phyloP scores from a whole-genome alignment of 2,113 vertebrate species.

The Mus pahari region DNA sequence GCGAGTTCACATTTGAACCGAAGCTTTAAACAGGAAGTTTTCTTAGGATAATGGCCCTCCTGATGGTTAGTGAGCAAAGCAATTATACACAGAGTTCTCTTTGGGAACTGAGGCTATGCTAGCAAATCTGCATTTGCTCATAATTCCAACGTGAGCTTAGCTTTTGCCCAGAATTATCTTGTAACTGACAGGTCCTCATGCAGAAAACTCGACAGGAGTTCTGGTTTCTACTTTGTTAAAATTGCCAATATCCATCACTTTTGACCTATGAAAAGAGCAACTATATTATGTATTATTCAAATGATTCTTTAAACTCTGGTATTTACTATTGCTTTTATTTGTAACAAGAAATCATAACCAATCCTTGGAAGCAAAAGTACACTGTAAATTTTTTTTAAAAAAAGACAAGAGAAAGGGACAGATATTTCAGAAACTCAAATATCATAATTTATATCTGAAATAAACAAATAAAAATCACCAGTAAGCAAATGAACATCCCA shows the following conservation, averaged over 20 bases:
- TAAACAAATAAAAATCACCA: slow-evolving; percentile 13
- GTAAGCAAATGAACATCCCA: slow-evolving; percentile 2
- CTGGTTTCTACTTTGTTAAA: slow-evolving; percentile 29
- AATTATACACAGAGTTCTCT: not conserved
- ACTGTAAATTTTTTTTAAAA: not conserved
- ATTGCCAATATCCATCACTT: slow-evolving; percentile 16
- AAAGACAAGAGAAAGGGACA: not conserved
- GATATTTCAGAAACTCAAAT: not conserved
- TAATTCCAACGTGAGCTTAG: not conserved
- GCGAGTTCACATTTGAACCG: not conserved
- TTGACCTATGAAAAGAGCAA: not conserved
- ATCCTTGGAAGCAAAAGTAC: not conserved
- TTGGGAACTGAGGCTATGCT: slow-evolving; percentile 6
- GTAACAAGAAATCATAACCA: not conserved
- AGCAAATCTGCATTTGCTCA: not conserved
- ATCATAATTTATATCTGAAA: not conserved
- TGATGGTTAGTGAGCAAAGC: not conserved
- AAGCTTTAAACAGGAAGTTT: not conserved
- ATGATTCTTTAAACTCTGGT: slow-evolving; percentile 5
- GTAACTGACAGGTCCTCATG: not conserved
- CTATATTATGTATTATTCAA: not conserved
- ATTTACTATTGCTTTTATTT: slow-evolving; percentile 1
- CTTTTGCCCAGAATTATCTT: slow-evolving; percentile 30
- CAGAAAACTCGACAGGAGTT: not conserved
- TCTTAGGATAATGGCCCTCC: slow-evolving; percentile 3